Percentiles rank a stretch among this genome's conserved stretches.
phyloP scores from a whole-genome alignment of 2,113 vertebrate species.

The Narcine bancroftii region DNA sequence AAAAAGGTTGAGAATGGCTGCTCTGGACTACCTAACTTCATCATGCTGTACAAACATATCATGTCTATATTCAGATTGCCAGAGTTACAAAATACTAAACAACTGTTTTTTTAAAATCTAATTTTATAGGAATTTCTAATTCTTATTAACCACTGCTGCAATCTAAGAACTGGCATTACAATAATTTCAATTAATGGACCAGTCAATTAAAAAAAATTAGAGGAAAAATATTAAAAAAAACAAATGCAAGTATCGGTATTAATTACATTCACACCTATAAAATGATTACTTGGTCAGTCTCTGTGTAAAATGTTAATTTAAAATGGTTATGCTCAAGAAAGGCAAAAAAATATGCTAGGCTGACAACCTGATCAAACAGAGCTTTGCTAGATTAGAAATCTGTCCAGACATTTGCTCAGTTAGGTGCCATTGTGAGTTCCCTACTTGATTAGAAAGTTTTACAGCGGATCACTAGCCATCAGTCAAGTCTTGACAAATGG shows the following conservation, averaged over 20 bases:
- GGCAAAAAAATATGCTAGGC: background rate
- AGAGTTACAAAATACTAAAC: background rate
- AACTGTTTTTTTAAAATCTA: background rate
- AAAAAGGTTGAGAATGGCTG: too few species aligned
- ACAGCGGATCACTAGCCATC: conserved; percentile 6
- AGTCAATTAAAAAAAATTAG: background rate
- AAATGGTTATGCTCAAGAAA: background rate
- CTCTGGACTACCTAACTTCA: background rate
- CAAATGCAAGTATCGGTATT: background rate
- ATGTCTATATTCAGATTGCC: background rate
- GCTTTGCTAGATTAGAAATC: background rate
- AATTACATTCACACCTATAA: background rate
- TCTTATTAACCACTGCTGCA: background rate
- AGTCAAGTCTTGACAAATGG: background rate
- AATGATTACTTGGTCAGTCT: background rate
- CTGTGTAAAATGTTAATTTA: background rate
- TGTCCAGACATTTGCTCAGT: background rate
- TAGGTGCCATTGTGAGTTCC: background rate
- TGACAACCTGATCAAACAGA: background rate
- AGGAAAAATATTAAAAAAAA: background rate
- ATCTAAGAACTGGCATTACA: background rate
- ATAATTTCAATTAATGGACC: background rate
- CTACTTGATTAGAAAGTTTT: background rate
- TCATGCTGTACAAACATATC: background rate
- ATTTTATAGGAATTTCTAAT: background rate